Conservation (phyloP, 2,888 invertebrate species). For the Pocota personata region DNA sequence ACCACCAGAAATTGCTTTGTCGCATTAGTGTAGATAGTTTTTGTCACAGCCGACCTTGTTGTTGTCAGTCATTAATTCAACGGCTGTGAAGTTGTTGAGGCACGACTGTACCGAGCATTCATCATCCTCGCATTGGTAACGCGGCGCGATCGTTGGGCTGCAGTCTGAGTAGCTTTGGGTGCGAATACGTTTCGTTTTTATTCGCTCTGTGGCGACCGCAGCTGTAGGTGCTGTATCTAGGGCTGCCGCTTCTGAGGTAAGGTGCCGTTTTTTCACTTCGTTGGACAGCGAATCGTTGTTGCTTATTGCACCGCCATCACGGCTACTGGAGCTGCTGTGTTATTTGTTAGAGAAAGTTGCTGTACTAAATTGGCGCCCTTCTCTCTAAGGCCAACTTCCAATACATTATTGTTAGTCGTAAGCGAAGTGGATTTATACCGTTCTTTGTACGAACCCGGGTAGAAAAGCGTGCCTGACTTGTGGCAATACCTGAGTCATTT, state of each 20-base stretch:
- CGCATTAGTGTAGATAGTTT: constrained; percentile 91
- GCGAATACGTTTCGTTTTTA: constrained; percentile 78
- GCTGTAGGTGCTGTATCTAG: constrained; percentile 30
- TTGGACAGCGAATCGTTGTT: constrained; percentile 73
- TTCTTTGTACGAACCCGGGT: neutral
- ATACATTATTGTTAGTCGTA: constrained; percentile 76
- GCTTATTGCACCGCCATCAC: constrained; percentile 67
- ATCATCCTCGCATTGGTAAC: constrained; percentile 89
- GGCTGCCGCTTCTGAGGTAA: constrained; percentile 39
- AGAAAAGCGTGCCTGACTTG: constrained; percentile 76
- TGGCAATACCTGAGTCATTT: constrained; percentile 83
- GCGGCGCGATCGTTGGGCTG: constrained; percentile 85
- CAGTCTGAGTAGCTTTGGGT: constrained; percentile 82
- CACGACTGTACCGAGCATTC: constrained; percentile 95
- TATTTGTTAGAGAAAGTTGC: constrained; percentile 75
- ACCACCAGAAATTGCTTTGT: constrained; percentile 95
- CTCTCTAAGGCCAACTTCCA: constrained; percentile 80
- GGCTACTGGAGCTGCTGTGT: neutral
- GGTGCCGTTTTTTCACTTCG: constrained; percentile 74
- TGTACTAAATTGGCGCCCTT: constrained; percentile 80
- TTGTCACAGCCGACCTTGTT: constrained; percentile 97
- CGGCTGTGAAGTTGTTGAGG: constrained; percentile 95
- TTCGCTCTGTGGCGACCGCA: constrained; percentile 51
- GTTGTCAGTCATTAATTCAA: constrained; percentile 94
- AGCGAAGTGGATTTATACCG: constrained; percentile 32